Evolutionary conservation across 2,113 vertebrate genomes (phyloP).

Genomic region (Tautogolabrus adspersus): DNA sequence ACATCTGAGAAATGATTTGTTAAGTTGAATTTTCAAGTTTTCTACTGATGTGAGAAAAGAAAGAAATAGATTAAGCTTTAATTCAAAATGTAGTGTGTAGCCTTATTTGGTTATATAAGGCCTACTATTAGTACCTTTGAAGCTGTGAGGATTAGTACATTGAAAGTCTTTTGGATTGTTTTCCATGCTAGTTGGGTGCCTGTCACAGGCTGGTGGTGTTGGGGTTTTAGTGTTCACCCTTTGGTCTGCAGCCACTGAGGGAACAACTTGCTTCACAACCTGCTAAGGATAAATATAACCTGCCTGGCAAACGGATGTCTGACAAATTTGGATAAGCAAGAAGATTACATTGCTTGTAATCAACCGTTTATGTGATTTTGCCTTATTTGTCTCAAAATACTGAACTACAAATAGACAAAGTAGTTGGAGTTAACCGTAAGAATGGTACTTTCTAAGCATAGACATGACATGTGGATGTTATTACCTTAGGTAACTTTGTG

Average conservation of each 20-base stretch:
- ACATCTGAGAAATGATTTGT: too few species aligned
- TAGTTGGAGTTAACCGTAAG: background rate
- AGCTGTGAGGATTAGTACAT: conserved; percentile 50
- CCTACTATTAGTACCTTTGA: conserved; percentile 25
- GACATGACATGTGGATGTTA: background rate
- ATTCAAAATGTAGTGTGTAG: conserved; percentile 10
- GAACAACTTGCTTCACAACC: conserved; percentile 38
- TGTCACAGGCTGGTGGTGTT: conserved; percentile 59
- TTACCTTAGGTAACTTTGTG: conserved; percentile 4
- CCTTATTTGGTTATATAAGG: conserved; percentile 45
- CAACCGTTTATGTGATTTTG: background rate
- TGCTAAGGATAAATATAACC: conserved; percentile 41
- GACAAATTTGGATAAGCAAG: background rate
- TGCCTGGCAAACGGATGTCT: conserved; percentile 18
- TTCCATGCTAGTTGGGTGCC: conserved; percentile 36
- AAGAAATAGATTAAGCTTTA: background rate
- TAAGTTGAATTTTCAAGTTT: too few species aligned
- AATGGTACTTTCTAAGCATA: background rate
- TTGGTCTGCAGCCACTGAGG: conserved; percentile 12
- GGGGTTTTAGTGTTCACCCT: conserved; percentile 42
- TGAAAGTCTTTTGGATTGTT: conserved; percentile 31
- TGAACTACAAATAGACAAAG: background rate
- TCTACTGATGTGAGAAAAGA: background rate
- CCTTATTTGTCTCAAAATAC: background rate
- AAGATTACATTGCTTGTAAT: background rate